Evolutionary conservation across 1,140 invertebrate genomes (phyloP).

Genomic region (Musca vetustissima): DNA sequence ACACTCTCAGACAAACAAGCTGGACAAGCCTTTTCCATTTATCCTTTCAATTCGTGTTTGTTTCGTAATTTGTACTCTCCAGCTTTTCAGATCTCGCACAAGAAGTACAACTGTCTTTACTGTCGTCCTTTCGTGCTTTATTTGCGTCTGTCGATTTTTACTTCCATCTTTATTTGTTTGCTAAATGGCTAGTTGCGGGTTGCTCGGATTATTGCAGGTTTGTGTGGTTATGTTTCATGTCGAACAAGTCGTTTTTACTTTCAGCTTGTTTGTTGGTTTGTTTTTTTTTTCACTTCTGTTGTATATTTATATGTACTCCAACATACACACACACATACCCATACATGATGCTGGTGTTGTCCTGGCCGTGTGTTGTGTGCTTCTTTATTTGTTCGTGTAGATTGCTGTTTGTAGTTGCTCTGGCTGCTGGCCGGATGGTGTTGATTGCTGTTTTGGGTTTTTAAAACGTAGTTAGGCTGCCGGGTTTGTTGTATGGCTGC

Average conservation of each 20-base stretch:
- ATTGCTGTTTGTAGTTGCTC: not conserved
- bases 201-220: conserved; percentile 5
- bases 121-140: conserved; percentile 16
- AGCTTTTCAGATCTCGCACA: not conserved
- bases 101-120: not conserved
- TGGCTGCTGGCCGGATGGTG: conserved; percentile 38
- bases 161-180: not conserved
- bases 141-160: not conserved
- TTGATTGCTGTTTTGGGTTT: conserved; percentile 57
- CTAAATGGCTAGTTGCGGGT: conserved; percentile 17
- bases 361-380: not conserved
- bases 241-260: conserved; percentile 7
- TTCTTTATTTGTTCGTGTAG: not conserved
- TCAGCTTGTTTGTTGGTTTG: not conserved
- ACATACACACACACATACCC: too few species aligned
- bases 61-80: not conserved
- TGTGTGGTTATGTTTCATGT: not conserved
- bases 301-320: not conserved
- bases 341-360: not conserved
- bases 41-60: not conserved
- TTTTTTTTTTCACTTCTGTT: not conserved
- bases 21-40: conserved; percentile 7
- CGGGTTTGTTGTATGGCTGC: conserved; percentile 27
- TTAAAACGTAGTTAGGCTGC: conserved; percentile 56
- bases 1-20: too few species aligned